Evolutionary conservation across 1,140 invertebrate genomes (phyloP).

Genomic region (Hetaerina americana): DNA sequence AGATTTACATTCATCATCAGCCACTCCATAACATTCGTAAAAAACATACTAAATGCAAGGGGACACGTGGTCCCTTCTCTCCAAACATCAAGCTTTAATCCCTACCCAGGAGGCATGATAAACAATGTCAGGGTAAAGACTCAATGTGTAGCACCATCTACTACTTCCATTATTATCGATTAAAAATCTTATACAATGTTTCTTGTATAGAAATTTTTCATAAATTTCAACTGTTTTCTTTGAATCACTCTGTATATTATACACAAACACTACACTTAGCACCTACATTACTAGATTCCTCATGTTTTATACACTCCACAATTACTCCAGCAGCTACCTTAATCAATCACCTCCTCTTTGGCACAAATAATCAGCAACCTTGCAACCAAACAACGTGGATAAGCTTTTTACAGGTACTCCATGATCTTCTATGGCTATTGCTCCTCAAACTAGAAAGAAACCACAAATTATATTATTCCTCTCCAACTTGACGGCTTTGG

Average conservation of each 20-base stretch:
- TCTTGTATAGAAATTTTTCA: background rate
- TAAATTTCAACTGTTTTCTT: too few relatives aligned
- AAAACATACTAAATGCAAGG: background rate
- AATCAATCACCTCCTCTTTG: background rate
- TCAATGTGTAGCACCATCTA: background rate
- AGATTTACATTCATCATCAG: too few relatives aligned
- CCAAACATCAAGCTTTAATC: background rate
- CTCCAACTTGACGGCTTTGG: background rate
- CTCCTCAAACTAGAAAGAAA: background rate
- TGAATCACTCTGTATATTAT: background rate
- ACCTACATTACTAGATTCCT: background rate
- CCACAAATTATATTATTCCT: background rate
- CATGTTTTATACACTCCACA: background rate
- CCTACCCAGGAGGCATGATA: background rate
- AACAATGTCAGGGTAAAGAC: background rate
- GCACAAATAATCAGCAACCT: background rate
- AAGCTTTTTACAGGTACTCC: background rate
- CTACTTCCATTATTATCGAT: background rate
- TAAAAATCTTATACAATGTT: background rate
- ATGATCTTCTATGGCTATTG: background rate
- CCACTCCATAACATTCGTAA: too few relatives aligned
- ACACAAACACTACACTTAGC: background rate
- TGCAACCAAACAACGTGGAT: background rate
- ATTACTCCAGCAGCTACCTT: background rate
- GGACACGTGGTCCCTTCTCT: background rate